phyloP scores from a whole-genome alignment of 2,113 vertebrate genomes.

The Pseudorhombus dupliciocellatus region DNA sequence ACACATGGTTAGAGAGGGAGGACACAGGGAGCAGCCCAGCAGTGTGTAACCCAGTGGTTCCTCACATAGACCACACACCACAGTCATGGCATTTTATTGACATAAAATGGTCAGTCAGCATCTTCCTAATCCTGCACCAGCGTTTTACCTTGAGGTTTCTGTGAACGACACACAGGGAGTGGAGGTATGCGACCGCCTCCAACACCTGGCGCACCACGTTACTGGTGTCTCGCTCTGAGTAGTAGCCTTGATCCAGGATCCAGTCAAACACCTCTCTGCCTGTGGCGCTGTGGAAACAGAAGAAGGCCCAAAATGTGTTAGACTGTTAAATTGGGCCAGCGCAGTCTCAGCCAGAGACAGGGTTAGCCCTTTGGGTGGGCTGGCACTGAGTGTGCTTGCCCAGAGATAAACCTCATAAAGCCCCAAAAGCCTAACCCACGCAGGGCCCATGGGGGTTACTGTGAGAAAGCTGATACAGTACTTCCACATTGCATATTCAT shows the following conservation, averaged over 20 bases:
- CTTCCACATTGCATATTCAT: neutral
- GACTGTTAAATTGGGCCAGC: neutral
- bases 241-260: slow-evolving; percentile 99
- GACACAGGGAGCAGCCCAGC: neutral
- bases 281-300: slow-evolving; percentile 84
- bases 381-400: no score
- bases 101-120: no score
- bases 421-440: neutral
- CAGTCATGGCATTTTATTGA: no score
- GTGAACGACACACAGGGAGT: slow-evolving; percentile 95
- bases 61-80: neutral
- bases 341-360: neutral
- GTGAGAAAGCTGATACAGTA: neutral
- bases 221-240: slow-evolving; percentile 97
- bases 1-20: neutral
- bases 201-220: slow-evolving; percentile 97
- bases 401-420: neutral
- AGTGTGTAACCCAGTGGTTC: neutral
- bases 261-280: slow-evolving; percentile 99
- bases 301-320: neutral
- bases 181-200: slow-evolving; percentile 96
- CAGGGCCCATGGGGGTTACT: neutral
- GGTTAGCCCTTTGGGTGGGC: neutral
- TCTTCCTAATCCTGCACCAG: neutral
- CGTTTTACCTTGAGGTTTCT: slow-evolving; percentile 95